Percentiles rank a stretch among this genome's conserved stretches.
phyloP scores from a whole-genome alignment of 2,888 invertebrate genomes.

The Branchipolynoe longqiensis region DNA sequence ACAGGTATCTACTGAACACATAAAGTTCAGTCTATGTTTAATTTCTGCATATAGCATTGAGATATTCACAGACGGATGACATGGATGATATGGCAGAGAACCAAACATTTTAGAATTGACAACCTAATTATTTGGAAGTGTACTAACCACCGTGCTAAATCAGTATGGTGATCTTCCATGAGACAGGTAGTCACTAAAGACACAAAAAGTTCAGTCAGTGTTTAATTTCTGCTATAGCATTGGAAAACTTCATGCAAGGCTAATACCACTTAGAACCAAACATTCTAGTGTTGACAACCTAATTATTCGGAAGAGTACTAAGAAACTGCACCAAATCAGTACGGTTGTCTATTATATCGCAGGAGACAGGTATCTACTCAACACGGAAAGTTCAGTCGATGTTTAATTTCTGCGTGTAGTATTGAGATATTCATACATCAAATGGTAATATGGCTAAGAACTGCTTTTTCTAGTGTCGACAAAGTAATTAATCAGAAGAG shows the following conservation, averaged over 20 bases:
- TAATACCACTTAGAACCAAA: no score
- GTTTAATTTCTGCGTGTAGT: neutral
- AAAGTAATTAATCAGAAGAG: no score
- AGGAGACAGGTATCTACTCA: slow-evolving; percentile 5
- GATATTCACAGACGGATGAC: no score
- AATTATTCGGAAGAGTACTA: slow-evolving; percentile 28
- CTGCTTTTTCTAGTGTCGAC: no score
- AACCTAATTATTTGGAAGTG: slow-evolving; percentile 28
- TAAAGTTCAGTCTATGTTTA: no score
- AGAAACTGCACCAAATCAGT: slow-evolving; percentile 25
- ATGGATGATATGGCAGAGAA: no score
- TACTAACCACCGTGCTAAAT: slow-evolving; percentile 6
- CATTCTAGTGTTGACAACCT: slow-evolving; percentile 9
- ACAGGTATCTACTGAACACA: no score
- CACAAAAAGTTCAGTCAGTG: neutral
- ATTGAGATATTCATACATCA: no score
- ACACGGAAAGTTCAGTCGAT: neutral
- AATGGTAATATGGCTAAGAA: no score
- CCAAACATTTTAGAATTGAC: no score
- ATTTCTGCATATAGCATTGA: no score
- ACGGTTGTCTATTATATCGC: slow-evolving; percentile 13
- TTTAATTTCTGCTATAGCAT: neutral
- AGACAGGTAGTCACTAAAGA: neutral
- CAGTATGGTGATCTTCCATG: slow-evolving; percentile 18
- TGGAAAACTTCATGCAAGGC: neutral